Evolutionary conservation across 2,888 invertebrate species (phyloP).

Genomic region (Leuctra nigra): DNA sequence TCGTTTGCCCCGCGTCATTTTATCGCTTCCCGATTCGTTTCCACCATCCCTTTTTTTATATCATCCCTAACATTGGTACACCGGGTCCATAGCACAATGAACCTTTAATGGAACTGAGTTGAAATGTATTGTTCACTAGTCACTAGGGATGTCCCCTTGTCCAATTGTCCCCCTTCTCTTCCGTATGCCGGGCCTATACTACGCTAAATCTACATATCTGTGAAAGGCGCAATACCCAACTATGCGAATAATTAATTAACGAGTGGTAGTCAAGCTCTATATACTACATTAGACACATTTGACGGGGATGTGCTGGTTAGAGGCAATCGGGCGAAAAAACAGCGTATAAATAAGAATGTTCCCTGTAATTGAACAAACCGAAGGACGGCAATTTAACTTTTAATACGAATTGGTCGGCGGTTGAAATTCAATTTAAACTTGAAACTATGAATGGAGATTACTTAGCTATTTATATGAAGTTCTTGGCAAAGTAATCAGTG

Average conservation of each 20-base stretch:
- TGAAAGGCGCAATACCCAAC: conserved; percentile 13
- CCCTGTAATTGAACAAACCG: no score
- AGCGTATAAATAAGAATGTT: no score
- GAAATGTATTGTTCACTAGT: conserved; percentile 12
- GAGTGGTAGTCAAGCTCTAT: no score
- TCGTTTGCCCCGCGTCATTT: conserved; percentile 10
- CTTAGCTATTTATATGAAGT: no score
- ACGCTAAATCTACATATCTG: not conserved
- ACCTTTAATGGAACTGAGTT: conserved; percentile 8
- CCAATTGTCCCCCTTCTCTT: not conserved
- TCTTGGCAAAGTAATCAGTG: no score
- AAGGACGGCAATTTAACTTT: no score
- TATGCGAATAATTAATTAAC: conserved; percentile 24
- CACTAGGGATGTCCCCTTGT: conserved; percentile 9
- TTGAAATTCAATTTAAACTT: no score
- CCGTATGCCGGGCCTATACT: not conserved
- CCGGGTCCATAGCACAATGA: not conserved
- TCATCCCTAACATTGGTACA: not conserved
- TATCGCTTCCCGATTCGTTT: conserved; percentile 14
- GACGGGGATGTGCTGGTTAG: no score
- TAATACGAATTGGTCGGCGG: no score
- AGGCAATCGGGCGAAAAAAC: no score
- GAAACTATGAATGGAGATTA: no score
- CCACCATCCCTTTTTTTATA: not conserved
- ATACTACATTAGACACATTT: conserved; percentile 11